Evolutionary conservation across 2,113 vertebrate species (phyloP).

Genomic region (Pao palembangensis): DNA sequence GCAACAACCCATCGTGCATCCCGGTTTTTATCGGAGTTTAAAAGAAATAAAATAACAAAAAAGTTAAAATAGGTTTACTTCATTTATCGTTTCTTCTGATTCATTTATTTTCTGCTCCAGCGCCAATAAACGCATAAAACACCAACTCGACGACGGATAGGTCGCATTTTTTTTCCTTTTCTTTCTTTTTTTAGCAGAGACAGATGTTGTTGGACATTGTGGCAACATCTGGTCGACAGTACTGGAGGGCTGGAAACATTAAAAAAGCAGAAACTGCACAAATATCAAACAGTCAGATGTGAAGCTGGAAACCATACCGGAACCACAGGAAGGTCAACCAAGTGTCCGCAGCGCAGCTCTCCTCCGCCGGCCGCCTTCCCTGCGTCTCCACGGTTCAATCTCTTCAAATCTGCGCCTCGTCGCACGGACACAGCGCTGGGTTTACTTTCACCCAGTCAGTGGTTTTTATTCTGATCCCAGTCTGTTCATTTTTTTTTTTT

Average conservation of each 20-base stretch:
- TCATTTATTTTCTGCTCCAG: neutral
- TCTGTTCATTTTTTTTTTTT: constrained; percentile 9
- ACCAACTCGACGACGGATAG: neutral
- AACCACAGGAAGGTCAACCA: neutral
- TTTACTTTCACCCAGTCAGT: constrained; percentile 34
- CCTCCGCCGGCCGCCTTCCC: neutral
- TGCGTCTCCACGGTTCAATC: neutral
- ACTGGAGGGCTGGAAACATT: constrained; percentile 6
- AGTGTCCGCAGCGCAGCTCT: neutral
- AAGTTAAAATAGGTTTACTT: neutral
- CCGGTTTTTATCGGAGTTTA: too few species aligned
- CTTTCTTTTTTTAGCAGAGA: constrained; percentile 1
- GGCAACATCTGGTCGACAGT: constrained; percentile 37
- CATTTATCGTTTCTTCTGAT: neutral
- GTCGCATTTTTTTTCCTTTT: neutral
- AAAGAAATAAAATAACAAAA: neutral
- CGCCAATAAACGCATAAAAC: neutral
- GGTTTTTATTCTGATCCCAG: constrained; percentile 18
- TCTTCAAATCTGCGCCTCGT: neutral
- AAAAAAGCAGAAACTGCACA: constrained; percentile 41
- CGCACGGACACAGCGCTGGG: constrained; percentile 30
- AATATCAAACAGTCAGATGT: constrained; percentile 25
- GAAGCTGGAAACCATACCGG: too few species aligned
- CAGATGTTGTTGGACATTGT: constrained; percentile 24
- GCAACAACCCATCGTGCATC: too few species aligned